Evolutionary conservation across 2,113 vertebrate genomes (phyloP).

Genomic region (Micromys minutus): DNA sequence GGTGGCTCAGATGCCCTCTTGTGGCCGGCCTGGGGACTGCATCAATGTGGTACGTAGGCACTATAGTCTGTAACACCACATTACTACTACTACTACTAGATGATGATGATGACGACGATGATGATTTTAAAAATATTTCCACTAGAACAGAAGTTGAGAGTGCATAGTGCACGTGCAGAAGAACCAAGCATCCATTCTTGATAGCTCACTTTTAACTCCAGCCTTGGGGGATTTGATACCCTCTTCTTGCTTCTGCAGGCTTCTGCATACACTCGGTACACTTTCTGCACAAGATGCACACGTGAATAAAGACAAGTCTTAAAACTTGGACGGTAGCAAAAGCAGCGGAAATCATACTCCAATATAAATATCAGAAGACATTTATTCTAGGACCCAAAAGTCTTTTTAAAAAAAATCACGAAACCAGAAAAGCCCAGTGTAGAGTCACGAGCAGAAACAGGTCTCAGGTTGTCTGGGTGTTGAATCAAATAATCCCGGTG

Average conservation of each 20-base stretch:
- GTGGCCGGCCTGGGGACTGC: not conserved
- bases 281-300: not conserved
- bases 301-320: not conserved
- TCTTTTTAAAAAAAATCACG: not conserved
- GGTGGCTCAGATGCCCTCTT: not conserved
- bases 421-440: not conserved
- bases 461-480: not conserved
- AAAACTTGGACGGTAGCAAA: not conserved
- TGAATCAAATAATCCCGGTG: too few species aligned
- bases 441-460: not conserved
- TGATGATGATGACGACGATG: not conserved
- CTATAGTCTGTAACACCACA: not conserved
- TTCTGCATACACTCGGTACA: not conserved
- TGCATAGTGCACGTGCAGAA: not conserved
- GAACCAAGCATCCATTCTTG: not conserved
- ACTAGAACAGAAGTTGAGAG: too few species aligned
- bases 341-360: not conserved
- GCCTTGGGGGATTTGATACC: not conserved
- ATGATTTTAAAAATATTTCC: not conserved
- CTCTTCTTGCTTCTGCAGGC: not conserved
- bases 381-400: not conserved
- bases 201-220: not conserved
- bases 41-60: not conserved
- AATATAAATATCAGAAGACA: not conserved
- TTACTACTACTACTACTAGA: not conserved